Evolutionary conservation across 2,888 invertebrate genomes (phyloP), one percentile per base, ranked within the genome.

Genomic region (Myathropa florea): DNA sequence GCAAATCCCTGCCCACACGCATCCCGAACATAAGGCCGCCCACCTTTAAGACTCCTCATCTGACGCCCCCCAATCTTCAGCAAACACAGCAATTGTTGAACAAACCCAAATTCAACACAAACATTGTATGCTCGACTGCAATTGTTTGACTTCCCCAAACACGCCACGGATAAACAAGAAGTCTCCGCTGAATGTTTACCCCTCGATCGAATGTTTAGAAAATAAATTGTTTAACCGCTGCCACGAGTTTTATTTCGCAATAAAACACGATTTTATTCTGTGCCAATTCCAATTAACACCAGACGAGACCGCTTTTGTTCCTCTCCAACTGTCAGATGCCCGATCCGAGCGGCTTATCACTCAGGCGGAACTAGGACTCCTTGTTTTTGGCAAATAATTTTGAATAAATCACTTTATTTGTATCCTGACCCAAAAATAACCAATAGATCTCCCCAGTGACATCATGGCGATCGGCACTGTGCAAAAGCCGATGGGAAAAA

Each of bases 401-500:
- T 9, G 28, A 64, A 73, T 36, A 67, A 78, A 60, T 36, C 9
- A 70, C 53, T 64, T 21, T 36, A 39, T 70, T 85, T 79, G 70
- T 55, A 53, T 70, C 24, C 21, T 18, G 23, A 70, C 36, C 83
- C 81, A 80, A 77, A 83, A 88, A 83, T 77, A 87, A 77, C 71
- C 46, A 12, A 23, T 60, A 70, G 21, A 83, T 21, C 36, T 53
- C 65, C 55, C 53, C 21, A 24, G 81, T 84, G 84, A 81, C 81
- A 81, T 84, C 81, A 84, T 67, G 70, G 81, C 75, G 55, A 30
- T 21, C 57, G n/a, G 46, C 26, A 14, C 2, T 30, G n/a, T n/a
- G 36, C 4, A 68, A 61, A 83, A 75, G 28, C 64, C 46, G 18
- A 53, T 28, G n/a, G 61, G 46, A 63, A 78, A 63, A 60, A 33